Base-by-base conservation (phyloP, 1,140 invertebrate species). In the Drosophila arizonae region DNA sequence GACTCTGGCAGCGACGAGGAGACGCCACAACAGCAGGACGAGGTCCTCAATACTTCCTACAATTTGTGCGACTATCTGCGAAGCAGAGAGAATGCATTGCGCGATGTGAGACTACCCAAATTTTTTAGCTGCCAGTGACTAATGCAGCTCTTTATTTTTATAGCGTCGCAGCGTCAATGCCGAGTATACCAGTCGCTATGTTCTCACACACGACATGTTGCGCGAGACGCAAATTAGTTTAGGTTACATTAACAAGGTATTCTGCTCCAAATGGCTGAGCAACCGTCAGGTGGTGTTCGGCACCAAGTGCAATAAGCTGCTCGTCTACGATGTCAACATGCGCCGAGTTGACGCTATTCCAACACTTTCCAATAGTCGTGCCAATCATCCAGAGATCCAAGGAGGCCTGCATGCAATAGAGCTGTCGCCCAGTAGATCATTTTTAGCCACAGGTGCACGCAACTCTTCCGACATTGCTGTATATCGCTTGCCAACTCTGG, bases 301-400 rank as follows among this genome's bases (percentile, higher is more conserved):
- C 39, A 98, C 98, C 28, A 99, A 99, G 92, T 99, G 98, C 92
- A 99, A 99, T 93, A 98, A 98, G 94, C 92, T 98, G 75, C 95
- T 97, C 93, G 96, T 97, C 11, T 95, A 97, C 82, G 96, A 98
- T 92, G 95, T 97, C 2, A 93, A 94, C 26, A 96, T 95, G 39
- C 94, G 95, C 45, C 94, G 95, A 45, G 92, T 97, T 89, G 96
- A 97, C 90, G 95, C 96, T 77, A 98, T 98, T 86, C 97, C 97
- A 13, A 96, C 95, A 13, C 92, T 98, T 68, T 93, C 95, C 61
- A 95, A 95, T 58, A 93, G 69, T 71, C 79, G 90, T 28, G 76
- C 79, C 28, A 91, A 91, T 62, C 85, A 90, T 55, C 93, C 93
- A 67, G 95, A 96, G 71, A 94, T 95, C 50, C 95, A 97, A 81